Conservation (phyloP, 1,140 invertebrate genomes). For the Agrypnia vestita region DNA sequence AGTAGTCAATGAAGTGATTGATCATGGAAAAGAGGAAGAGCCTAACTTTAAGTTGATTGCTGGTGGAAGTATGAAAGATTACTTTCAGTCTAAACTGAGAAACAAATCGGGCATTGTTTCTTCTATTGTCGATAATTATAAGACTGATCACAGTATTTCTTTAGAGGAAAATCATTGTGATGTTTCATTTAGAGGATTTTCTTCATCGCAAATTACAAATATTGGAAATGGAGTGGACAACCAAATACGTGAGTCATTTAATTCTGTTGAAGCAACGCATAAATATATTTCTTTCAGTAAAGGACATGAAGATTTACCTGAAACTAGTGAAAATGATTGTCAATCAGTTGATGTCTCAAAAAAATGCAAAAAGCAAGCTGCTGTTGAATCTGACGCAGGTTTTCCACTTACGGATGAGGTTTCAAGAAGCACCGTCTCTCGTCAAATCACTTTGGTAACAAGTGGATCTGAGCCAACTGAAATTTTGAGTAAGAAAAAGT, state of each 20-base stretch:
- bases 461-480: neutral
- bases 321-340: slow-evolving; percentile 2
- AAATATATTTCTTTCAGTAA: slow-evolving; percentile 25
- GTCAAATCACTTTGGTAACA: neutral
- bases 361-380: slow-evolving; percentile 9
- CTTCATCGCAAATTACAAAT: slow-evolving; percentile 54
- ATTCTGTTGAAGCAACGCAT: neutral
- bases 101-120: slow-evolving; percentile 15
- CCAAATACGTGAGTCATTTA: neutral
- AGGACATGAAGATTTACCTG: neutral
- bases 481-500: slow-evolving; percentile 1
- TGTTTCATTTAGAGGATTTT: slow-evolving; percentile 66
- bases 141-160: neutral
- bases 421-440: neutral
- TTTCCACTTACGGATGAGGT: slow-evolving; percentile 12
- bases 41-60: slow-evolving; percentile 40
- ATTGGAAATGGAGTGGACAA: neutral
- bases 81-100: slow-evolving; percentile 68
- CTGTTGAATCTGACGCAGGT: neutral
- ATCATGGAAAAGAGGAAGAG: slow-evolving; percentile 7
- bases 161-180: slow-evolving; percentile 60
- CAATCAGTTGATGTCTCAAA: neutral
- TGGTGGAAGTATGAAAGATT: slow-evolving; percentile 70
- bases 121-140: neutral
- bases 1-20: neutral